Evolutionary conservation across 1,140 invertebrate species (phyloP).

Genomic region (Lepidostoma basale): DNA sequence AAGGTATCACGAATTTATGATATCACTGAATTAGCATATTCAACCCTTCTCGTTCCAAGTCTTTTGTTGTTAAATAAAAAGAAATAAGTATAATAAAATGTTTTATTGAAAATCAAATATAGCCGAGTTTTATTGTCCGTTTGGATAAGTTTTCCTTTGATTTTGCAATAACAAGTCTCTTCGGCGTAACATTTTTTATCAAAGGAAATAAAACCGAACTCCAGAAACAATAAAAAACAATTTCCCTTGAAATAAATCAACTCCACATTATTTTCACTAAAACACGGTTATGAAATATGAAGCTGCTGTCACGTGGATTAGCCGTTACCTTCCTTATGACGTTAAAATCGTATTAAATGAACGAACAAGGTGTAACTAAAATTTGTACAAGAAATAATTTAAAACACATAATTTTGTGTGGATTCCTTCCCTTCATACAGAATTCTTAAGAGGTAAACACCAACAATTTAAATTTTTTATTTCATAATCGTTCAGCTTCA

Average conservation of each 20-base stretch:
- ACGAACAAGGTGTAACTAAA: too few relatives aligned
- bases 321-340: constrained; percentile 13
- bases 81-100: neutral
- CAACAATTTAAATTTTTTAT: too few relatives aligned
- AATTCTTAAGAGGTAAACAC: too few relatives aligned
- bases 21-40: too few relatives aligned
- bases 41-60: too few relatives aligned
- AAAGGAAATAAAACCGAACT: neutral
- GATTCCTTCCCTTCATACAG: too few relatives aligned
- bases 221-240: neutral
- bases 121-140: neutral
- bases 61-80: too few relatives aligned
- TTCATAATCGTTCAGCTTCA: too few relatives aligned
- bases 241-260: neutral
- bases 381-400: too few relatives aligned
- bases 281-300: neutral
- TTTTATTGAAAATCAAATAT: neutral
- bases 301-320: neutral
- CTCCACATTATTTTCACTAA: neutral
- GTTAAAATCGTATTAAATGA: neutral
- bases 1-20: too few relatives aligned
- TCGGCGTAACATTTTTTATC: neutral
- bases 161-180: neutral
- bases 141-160: neutral
- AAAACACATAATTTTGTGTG: too few relatives aligned